A percentile compares a stretch with the other conserved stretches of the same genome.
Evolutionary conservation across 2,113 vertebrate species (phyloP).

Genomic region (Sylvilagus bachmani): DNA sequence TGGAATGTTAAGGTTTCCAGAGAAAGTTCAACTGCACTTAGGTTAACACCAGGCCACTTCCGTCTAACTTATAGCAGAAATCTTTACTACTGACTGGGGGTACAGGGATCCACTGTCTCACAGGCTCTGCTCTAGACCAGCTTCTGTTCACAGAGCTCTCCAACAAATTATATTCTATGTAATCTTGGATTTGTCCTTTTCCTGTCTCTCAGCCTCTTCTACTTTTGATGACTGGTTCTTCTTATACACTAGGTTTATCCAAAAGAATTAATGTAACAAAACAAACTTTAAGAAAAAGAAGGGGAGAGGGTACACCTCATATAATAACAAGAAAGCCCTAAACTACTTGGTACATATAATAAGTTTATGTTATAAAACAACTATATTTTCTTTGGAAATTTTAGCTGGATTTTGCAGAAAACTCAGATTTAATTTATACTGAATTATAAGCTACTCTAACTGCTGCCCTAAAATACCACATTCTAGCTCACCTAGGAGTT

Average conservation of each 20-base stretch:
- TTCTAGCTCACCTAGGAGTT: background rate
- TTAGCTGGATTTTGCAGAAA: constrained; percentile 31
- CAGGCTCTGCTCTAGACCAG: too few species aligned
- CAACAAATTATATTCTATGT: too few species aligned
- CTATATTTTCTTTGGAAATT: constrained; percentile 27
- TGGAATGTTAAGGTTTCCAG: too few species aligned
- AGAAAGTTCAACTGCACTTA: too few species aligned
- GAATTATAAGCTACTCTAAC: constrained; percentile 20
- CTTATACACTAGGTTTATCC: background rate
- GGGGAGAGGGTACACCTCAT: background rate
- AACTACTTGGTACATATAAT: background rate
- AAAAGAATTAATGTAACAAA: constrained; percentile 43
- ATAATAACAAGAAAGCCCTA: background rate
- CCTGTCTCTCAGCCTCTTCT: too few species aligned
- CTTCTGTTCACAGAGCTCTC: too few species aligned
- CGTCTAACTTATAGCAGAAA: too few species aligned
- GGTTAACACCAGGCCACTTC: too few species aligned
- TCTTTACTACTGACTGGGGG: too few species aligned
- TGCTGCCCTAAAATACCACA: constrained; percentile 3
- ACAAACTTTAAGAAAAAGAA: background rate
- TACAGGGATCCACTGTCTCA: too few species aligned
- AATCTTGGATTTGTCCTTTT: too few species aligned
- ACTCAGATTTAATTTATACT: constrained; percentile 33
- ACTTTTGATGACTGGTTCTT: too few species aligned
- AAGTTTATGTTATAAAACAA: constrained; percentile 9